Conservation (phyloP, 2,797 vertebrate species). For the Xiphophorus birchmanni region DNA sequence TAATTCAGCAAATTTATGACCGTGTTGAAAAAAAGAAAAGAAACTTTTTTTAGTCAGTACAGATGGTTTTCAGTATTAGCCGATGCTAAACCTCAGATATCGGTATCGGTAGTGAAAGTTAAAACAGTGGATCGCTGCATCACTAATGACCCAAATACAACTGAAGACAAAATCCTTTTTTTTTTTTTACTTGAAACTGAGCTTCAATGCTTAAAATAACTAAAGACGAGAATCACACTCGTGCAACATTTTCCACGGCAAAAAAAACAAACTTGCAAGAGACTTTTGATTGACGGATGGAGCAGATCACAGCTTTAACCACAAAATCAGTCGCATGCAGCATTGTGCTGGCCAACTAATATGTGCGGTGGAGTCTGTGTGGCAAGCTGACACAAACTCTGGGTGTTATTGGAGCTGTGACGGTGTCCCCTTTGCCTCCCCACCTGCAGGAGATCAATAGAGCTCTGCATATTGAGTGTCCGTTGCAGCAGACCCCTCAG, state of each 20-base stretch:
- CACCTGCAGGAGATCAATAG: conserved; percentile 56
- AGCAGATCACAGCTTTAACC: conserved; percentile 6
- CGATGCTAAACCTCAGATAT: no score
- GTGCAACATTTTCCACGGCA: not conserved
- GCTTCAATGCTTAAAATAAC: not conserved
- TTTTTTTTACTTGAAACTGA: not conserved
- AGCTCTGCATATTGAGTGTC: conserved; percentile 47
- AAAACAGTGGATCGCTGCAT: no score
- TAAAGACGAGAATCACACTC: not conserved
- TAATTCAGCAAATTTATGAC: no score
- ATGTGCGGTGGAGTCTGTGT: conserved; percentile 12
- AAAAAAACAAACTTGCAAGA: not conserved
- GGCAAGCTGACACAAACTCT: conserved; percentile 32
- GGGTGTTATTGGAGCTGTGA: conserved; percentile 52
- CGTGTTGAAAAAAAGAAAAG: no score
- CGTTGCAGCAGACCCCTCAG: conserved; percentile 34
- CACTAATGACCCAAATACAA: not conserved
- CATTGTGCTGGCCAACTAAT: conserved; percentile 4
- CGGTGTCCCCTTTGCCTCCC: conserved; percentile 40
- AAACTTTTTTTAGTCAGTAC: no score
- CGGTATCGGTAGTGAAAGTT: no score
- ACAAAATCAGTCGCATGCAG: conserved; percentile 26
- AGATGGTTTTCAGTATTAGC: no score
- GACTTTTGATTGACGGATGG: conserved; percentile 1
- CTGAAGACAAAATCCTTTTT: not conserved